Conservation (phyloP, 1,140 invertebrate genomes). For the Oedothorax gibbosus region DNA sequence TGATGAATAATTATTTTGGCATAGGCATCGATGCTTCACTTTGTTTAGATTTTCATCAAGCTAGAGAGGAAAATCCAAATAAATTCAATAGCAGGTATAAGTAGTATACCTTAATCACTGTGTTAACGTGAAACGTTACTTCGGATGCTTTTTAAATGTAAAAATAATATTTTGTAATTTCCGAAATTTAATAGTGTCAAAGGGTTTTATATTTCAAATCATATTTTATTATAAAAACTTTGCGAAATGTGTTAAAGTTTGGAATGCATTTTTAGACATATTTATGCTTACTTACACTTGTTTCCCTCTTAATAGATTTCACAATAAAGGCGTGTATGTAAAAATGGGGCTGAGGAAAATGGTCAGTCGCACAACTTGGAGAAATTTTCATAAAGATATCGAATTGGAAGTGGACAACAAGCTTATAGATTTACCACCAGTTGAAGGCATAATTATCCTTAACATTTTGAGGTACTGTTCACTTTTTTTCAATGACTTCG, state of each 20-base stretch:
- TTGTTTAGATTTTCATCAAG: conserved; percentile 98
- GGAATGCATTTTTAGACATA: background rate
- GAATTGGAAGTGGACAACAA: conserved; percentile 96
- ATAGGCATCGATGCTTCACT: conserved; percentile 99
- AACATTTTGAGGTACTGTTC: conserved; percentile 92
- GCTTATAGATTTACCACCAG: conserved; percentile 90
- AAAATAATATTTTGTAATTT: background rate
- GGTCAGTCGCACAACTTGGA: conserved; percentile 93
- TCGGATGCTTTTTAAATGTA: background rate
- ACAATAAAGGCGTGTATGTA: conserved; percentile 98
- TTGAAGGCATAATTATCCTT: conserved; percentile 99
- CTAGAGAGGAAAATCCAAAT: conserved; percentile 92
- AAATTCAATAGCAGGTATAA: conserved; percentile 90
- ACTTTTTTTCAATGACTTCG: too few relatives aligned
- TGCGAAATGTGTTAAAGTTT: background rate
- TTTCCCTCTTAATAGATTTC: conserved; percentile 76
- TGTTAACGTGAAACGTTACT: background rate
- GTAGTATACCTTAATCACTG: background rate
- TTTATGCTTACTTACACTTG: background rate
- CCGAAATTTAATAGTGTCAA: background rate
- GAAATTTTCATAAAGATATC: conserved; percentile 95
- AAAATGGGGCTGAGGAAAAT: conserved; percentile 99
- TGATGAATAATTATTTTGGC: conserved; percentile 99
- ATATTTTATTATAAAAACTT: background rate
- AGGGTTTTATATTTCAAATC: background rate